Conservation (phyloP, 2,797 vertebrate species). For the Acanthornis magna region DNA sequence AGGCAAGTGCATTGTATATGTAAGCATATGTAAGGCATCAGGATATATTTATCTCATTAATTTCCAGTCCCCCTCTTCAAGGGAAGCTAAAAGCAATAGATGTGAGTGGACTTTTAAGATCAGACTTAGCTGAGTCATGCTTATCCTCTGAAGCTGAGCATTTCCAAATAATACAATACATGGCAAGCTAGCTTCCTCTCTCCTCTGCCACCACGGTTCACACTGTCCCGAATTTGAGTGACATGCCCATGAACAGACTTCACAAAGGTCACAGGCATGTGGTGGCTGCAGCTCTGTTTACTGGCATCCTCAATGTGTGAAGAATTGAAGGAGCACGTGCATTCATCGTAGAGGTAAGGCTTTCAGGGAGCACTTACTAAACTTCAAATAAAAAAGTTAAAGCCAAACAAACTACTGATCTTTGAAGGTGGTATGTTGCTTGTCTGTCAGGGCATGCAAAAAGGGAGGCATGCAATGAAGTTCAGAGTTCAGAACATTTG, state of each 20-base stretch:
- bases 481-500: background rate
- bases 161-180: background rate
- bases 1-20: background rate
- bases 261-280: background rate
- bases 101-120: background rate
- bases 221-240: background rate
- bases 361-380: background rate
- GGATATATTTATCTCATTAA: background rate
- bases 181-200: background rate
- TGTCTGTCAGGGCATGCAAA: background rate
- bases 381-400: background rate
- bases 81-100: background rate
- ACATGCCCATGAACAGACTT: background rate
- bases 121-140: background rate
- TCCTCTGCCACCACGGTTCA: background rate
- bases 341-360: background rate
- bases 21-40: no score
- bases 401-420: background rate
- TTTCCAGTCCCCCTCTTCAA: background rate
- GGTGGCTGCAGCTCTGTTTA: background rate
- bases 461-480: background rate
- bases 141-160: background rate
- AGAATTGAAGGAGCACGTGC: background rate
- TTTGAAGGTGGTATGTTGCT: background rate
- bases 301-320: background rate